phyloP scores from a whole-genome alignment of 2,888 invertebrate genomes.

The Caenorhabditis sp. region DNA sequence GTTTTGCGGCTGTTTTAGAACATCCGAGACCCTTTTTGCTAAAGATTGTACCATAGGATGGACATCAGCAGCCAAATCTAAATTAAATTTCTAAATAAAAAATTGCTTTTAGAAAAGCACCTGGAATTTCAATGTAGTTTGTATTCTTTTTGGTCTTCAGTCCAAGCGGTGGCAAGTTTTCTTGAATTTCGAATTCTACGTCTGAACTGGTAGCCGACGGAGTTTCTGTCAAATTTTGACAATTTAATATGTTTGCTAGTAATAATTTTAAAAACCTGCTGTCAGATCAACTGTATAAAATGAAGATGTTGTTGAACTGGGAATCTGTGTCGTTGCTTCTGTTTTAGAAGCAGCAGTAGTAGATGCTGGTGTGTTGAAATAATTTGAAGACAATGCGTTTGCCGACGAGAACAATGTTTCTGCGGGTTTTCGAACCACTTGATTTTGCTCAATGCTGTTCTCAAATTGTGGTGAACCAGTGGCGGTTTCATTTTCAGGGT shows the following conservation, averaged over 20 bases:
- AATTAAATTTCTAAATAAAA: neutral
- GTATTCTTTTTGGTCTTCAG: conserved; percentile 50
- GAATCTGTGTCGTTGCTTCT: neutral
- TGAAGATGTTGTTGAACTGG: conserved; percentile 28
- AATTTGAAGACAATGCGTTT: conserved; percentile 29
- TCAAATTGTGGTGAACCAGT: conserved; percentile 3
- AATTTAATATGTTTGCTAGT: no score
- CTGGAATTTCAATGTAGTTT: conserved; percentile 45
- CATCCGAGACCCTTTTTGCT: conserved; percentile 37
- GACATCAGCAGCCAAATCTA: conserved; percentile 41
- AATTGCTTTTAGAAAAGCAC: conserved; percentile 9
- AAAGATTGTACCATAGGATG: conserved; percentile 51
- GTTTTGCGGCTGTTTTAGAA: conserved; percentile 43
- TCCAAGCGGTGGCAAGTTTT: conserved; percentile 59
- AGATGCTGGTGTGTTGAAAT: neutral
- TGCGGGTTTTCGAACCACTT: conserved; percentile 40
- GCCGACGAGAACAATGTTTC: conserved; percentile 51
- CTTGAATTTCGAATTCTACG: conserved; percentile 40
- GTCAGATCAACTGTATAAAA: conserved; percentile 62
- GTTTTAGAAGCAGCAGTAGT: neutral
- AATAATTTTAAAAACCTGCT: no score
- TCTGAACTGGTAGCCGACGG: conserved; percentile 35
- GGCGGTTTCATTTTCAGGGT: neutral
- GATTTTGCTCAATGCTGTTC: conserved; percentile 25
- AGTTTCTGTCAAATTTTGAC: conserved; percentile 59